Evolutionary conservation across 2,888 invertebrate genomes (phyloP).

Genomic region (Cheiracanthium punctorium): DNA sequence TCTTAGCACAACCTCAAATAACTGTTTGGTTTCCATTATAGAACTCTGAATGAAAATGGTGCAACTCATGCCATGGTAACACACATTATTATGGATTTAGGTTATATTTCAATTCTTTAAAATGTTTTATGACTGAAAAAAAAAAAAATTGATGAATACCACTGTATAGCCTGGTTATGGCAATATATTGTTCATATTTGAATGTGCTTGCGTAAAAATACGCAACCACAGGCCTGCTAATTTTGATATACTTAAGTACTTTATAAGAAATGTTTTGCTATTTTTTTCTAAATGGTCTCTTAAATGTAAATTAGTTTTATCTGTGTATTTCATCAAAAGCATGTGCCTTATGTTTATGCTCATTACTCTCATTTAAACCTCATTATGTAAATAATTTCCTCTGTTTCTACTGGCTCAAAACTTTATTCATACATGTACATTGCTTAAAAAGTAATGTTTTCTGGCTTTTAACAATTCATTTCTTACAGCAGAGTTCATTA

Average conservation of each 20-base stretch:
- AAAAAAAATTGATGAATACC: too few relatives aligned
- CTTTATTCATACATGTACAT: too few relatives aligned
- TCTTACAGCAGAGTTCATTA: too few relatives aligned
- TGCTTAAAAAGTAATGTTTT: too few relatives aligned
- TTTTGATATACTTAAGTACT: background rate
- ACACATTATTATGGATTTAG: background rate
- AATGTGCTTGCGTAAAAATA: background rate
- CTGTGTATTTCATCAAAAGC: background rate
- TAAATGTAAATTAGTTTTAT: background rate
- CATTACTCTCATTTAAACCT: background rate
- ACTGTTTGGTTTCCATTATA: background rate
- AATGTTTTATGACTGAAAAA: too few relatives aligned
- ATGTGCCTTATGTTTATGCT: background rate
- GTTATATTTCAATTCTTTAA: too few relatives aligned
- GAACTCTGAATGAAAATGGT: conserved; percentile 20
- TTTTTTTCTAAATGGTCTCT: background rate
- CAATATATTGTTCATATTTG: background rate
- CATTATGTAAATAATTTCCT: background rate
- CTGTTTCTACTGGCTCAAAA: too few relatives aligned
- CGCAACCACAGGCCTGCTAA: background rate
- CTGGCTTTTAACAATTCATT: too few relatives aligned
- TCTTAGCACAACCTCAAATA: conserved; percentile 47
- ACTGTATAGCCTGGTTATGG: too few relatives aligned
- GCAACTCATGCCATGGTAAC: conserved; percentile 55
- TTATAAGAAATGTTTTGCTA: background rate